A percentile compares a stretch with the other conserved stretches of the same genome.
These are phyloP conservation scores for Rotaria macrura DNA, from an alignment of 2,888 invertebrate species.

Conservation along the genomic window DNA sequence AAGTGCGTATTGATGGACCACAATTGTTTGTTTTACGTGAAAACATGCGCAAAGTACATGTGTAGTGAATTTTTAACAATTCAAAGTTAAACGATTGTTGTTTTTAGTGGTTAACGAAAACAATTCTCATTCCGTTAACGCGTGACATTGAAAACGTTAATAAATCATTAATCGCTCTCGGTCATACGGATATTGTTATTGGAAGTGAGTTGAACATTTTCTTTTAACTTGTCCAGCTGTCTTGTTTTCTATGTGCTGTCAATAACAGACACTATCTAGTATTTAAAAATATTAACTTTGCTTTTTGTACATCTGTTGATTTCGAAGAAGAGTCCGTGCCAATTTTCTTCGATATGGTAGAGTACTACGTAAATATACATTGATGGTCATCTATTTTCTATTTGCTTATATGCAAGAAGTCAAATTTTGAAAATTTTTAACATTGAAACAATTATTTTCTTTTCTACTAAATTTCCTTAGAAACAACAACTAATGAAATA, in stretches of 20 bases:
- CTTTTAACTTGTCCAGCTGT: too few species aligned
- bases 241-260: too few species aligned
- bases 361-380: too few species aligned
- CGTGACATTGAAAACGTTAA: not conserved
- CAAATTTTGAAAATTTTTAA: too few species aligned
- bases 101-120: not conserved
- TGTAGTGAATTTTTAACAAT: not conserved
- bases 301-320: too few species aligned
- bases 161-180: not conserved
- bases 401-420: too few species aligned
- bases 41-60: not conserved
- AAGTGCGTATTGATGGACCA: conserved; percentile 15
- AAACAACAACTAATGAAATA: not conserved
- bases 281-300: too few species aligned
- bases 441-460: not conserved
- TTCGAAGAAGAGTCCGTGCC: too few species aligned
- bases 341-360: too few species aligned
- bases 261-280: too few species aligned
- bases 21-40: not conserved
- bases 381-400: too few species aligned
- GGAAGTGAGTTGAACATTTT: not conserved
- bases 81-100: not conserved
- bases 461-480: not conserved
- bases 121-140: conserved; percentile 15
- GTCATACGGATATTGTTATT: not conserved